Evolutionary conservation across 37 sponge, comb jelly and placozoan species (phyloP).

Genomic region (Crambe crambe): DNA sequence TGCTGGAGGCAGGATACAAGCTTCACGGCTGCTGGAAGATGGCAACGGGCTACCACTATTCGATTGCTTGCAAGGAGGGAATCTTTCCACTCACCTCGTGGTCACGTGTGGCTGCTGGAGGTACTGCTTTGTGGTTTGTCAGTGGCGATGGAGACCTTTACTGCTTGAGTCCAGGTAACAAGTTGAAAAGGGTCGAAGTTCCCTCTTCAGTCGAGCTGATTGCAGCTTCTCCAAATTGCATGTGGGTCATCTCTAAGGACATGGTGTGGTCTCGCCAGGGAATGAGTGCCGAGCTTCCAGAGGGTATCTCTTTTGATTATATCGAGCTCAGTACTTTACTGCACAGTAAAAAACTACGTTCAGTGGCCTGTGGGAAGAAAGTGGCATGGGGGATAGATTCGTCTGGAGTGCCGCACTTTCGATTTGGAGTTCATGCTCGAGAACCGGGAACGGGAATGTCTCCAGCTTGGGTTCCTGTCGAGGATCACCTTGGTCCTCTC

Average conservation of each 20-base stretch:
- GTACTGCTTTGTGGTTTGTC: slow-evolving; percentile 60
- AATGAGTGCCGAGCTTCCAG: slow-evolving; percentile 42
- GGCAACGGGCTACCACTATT: slow-evolving; percentile 64
- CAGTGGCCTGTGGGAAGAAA: slow-evolving; percentile 58
- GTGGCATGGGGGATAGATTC: slow-evolving; percentile 84
- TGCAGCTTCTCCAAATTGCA: slow-evolving; percentile 49
- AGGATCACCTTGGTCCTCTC: slow-evolving; percentile 40
- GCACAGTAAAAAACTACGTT: slow-evolving; percentile 18
- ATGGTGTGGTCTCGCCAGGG: slow-evolving; percentile 69
- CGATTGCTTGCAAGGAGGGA: slow-evolving; percentile 34
- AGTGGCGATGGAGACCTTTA: slow-evolving; percentile 69
- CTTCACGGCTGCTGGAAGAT: slow-evolving; percentile 62
- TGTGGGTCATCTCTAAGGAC: slow-evolving; percentile 70
- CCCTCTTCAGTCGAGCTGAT: slow-evolving; percentile 18
- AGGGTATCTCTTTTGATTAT: slow-evolving; percentile 74
- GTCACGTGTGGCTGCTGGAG: slow-evolving; percentile 39
- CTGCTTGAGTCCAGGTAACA: slow-evolving; percentile 27
- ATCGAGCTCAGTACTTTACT: slow-evolving; percentile 79
- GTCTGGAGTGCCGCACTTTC: slow-evolving; percentile 67
- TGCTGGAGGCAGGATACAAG: slow-evolving; percentile 38
- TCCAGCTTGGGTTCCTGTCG: slow-evolving; percentile 84
- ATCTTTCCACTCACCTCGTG: slow-evolving; percentile 53
- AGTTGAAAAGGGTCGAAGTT: slow-evolving; percentile 39
- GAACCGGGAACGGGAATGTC: slow-evolving; percentile 67
- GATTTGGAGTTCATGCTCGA: slow-evolving; percentile 76